Conservation (phyloP, 2,797 vertebrate species). For the Parotocinclus haroldoi region DNA sequence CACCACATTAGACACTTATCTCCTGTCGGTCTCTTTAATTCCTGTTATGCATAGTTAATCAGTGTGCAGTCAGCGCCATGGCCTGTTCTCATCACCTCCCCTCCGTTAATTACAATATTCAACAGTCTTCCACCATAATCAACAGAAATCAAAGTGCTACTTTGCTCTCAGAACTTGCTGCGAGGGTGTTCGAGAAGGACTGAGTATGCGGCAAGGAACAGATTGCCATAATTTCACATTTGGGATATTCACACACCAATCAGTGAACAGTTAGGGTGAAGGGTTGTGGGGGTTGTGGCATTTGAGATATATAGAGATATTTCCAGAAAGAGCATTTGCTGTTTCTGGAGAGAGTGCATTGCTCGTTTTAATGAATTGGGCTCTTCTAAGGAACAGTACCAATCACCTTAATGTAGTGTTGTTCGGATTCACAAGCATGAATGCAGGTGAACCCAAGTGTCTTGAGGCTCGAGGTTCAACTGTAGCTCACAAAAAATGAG, state of each 20-base stretch:
- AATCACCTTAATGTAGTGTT: too few species aligned
- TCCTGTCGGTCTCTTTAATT: constrained; percentile 19
- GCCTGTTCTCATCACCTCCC: constrained; percentile 22
- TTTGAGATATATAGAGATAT: too few species aligned
- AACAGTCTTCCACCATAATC: constrained; percentile 32
- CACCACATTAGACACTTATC: constrained; percentile 29
- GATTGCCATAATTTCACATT: constrained; percentile 33
- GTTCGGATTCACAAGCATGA: too few species aligned
- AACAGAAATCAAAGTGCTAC: constrained; percentile 35
- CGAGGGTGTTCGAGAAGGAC: constrained; percentile 23
- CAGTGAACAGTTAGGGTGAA: constrained; percentile 27
- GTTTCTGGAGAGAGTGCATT: too few species aligned
- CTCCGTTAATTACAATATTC: constrained; percentile 32
- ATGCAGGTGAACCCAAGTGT: too few species aligned
- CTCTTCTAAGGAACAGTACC: too few species aligned
- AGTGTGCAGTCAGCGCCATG: constrained; percentile 5
- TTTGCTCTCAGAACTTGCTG: constrained; percentile 21
- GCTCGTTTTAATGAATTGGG: too few species aligned
- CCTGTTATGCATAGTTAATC: constrained; percentile 28
- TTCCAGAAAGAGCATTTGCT: constrained; percentile 17
- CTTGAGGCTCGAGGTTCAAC: too few species aligned
- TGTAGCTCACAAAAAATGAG: too few species aligned
- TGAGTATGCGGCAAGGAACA: constrained; percentile 27
- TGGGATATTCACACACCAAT: constrained; percentile 30
- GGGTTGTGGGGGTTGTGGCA: constrained; percentile 1